Conservation (phyloP, 2,797 vertebrate species). For the Catamblyrhynchus diadema region DNA sequence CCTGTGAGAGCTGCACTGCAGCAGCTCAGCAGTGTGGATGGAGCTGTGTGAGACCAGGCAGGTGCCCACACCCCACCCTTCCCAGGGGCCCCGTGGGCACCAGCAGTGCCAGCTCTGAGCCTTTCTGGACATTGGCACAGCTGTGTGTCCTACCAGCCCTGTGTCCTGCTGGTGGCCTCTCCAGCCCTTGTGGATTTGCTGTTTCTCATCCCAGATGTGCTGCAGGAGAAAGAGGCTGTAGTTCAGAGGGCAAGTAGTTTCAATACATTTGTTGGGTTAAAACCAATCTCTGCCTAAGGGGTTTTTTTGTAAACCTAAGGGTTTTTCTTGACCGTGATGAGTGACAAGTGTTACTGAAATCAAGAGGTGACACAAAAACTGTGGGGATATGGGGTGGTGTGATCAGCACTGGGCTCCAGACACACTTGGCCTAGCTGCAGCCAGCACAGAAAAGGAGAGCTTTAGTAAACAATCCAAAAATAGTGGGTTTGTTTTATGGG, state of each 20-base stretch:
- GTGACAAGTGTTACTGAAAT: not conserved
- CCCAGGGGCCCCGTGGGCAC: rapidly evolving
- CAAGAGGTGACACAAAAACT: not conserved
- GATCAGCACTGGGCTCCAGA: not conserved
- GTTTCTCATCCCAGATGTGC: not conserved
- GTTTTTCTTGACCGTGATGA: not conserved
- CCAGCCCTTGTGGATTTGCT: not conserved
- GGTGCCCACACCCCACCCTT: not conserved
- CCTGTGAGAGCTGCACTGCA: not conserved
- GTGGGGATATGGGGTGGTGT: not conserved
- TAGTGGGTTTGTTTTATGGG: not conserved
- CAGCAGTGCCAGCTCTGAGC: rapidly evolving
- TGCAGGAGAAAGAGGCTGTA: not conserved
- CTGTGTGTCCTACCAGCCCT: rapidly evolving
- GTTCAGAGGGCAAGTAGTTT: not conserved
- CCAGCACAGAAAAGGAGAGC: not conserved
- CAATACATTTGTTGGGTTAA: not conserved
- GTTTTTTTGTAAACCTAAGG: not conserved
- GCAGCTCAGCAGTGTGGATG: not conserved
- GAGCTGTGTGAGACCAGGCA: not conserved
- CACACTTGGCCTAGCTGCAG: not conserved
- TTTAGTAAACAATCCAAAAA: not conserved
- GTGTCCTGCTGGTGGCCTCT: not conserved
- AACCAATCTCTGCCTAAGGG: not conserved
- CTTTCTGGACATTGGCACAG: rapidly evolving